phyloP scores from a whole-genome alignment of 2,113 vertebrate genomes.

The Sebastes schlegelii region DNA sequence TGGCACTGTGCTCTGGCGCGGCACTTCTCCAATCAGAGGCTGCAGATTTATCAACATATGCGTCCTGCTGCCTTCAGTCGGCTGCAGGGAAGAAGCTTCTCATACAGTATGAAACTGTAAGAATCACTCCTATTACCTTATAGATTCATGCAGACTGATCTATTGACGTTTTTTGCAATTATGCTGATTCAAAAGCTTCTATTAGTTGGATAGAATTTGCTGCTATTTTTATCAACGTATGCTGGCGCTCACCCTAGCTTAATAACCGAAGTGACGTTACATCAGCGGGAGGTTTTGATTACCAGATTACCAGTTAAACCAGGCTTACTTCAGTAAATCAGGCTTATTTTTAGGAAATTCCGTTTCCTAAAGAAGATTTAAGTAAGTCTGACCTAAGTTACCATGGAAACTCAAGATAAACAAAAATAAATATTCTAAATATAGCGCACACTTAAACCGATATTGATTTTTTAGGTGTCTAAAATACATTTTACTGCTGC shows the following conservation, averaged over 20 bases:
- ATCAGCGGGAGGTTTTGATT: neutral
- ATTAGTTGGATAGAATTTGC: no score
- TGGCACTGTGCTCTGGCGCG: neutral
- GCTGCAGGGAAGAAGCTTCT: neutral
- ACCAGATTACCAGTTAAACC: neutral
- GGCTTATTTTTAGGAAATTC: neutral
- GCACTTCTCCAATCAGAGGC: neutral
- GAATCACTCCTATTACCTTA: neutral
- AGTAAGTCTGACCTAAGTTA: neutral
- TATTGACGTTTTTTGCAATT: neutral
- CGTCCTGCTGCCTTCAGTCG: neutral
- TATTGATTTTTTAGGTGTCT: no score
- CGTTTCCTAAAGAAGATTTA: neutral
- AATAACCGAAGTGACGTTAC: neutral
- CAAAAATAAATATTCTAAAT: no score
- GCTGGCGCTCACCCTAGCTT: neutral
- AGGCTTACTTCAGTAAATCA: neutral
- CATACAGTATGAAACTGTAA: neutral
- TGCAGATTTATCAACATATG: neutral
- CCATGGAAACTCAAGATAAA: no score
- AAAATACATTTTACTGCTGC: no score
- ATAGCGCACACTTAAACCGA: no score
- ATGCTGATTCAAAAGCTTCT: neutral
- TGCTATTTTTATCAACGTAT: no score
- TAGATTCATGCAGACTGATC: neutral